Conservation (phyloP, 2,888 invertebrate genomes). For the Meghimatium bilineatum region DNA sequence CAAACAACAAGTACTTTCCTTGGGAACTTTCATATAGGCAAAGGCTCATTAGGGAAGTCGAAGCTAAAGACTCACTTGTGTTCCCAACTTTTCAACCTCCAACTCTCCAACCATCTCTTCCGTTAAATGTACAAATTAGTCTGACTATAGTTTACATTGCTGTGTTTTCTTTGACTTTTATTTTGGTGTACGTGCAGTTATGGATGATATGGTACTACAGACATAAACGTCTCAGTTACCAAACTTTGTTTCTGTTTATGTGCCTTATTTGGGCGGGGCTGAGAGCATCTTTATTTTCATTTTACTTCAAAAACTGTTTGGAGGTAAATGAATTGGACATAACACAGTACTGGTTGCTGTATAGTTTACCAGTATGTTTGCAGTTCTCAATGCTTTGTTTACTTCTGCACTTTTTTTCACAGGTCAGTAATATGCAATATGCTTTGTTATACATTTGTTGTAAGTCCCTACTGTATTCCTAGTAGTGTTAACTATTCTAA, state of each 20-base stretch:
- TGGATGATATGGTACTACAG: slow-evolving; percentile 76
- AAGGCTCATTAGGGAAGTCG: background rate
- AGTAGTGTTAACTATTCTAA: no score
- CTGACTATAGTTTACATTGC: slow-evolving; percentile 70
- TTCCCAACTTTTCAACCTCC: slow-evolving; percentile 53
- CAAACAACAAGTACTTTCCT: no score
- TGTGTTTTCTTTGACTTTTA: slow-evolving; percentile 71
- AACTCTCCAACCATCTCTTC: slow-evolving; percentile 63
- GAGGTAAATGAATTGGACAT: slow-evolving; percentile 69
- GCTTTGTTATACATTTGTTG: no score
- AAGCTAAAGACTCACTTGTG: background rate
- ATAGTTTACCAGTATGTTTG: slow-evolving; percentile 76
- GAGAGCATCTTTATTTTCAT: slow-evolving; percentile 74
- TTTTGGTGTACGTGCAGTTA: slow-evolving; percentile 74
- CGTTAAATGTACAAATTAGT: slow-evolving; percentile 69
- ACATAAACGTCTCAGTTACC: slow-evolving; percentile 75
- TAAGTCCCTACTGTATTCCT: no score
- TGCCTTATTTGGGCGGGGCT: slow-evolving; percentile 75
- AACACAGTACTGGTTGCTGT: slow-evolving; percentile 73
- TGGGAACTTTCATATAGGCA: background rate
- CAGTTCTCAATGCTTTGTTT: slow-evolving; percentile 76
- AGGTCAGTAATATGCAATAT: slow-evolving; percentile 61
- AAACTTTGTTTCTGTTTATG: slow-evolving; percentile 74
- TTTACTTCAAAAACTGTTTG: slow-evolving; percentile 73
- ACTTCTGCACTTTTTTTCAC: slow-evolving; percentile 74